Conservation (phyloP, 2,113 vertebrate genomes). For the Anarhynchus alexandrinus region DNA sequence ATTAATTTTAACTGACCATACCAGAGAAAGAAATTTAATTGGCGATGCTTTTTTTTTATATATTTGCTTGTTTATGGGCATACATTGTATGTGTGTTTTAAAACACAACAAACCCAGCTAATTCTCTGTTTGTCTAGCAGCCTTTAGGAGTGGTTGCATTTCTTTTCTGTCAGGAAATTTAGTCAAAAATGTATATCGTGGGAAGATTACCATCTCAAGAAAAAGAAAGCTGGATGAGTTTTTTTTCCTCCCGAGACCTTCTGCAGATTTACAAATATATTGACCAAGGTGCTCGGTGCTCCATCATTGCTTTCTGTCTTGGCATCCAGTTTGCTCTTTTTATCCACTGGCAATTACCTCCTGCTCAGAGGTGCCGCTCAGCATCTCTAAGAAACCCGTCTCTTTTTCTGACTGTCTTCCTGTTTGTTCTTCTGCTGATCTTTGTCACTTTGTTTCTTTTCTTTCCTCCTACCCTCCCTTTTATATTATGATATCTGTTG, state of each 20-base stretch:
- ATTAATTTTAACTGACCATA: slow-evolving; percentile 6
- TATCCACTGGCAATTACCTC: background rate
- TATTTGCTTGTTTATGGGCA: background rate
- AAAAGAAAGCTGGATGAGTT: background rate
- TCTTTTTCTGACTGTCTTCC: background rate
- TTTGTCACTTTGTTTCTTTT: background rate
- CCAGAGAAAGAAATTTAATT: background rate
- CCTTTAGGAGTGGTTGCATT: background rate
- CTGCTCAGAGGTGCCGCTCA: background rate
- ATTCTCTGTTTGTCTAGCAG: background rate
- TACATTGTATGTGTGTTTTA: background rate
- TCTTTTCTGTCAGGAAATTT: background rate
- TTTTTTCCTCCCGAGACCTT: background rate
- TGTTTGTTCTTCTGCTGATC: background rate
- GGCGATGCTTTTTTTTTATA: background rate
- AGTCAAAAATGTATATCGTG: slow-evolving; percentile 9
- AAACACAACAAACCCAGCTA: background rate
- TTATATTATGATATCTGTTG: background rate
- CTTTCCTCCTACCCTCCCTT: background rate
- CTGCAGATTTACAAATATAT: slow-evolving; percentile 29
- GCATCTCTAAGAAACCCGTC: background rate
- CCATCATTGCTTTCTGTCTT: background rate
- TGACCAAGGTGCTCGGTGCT: background rate
- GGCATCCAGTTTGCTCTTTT: background rate
- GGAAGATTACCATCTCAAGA: background rate